These are phyloP conservation scores for Bombus balteatus DNA, from an alignment of 1,140 invertebrate species.

Conservation along the genomic window DNA sequence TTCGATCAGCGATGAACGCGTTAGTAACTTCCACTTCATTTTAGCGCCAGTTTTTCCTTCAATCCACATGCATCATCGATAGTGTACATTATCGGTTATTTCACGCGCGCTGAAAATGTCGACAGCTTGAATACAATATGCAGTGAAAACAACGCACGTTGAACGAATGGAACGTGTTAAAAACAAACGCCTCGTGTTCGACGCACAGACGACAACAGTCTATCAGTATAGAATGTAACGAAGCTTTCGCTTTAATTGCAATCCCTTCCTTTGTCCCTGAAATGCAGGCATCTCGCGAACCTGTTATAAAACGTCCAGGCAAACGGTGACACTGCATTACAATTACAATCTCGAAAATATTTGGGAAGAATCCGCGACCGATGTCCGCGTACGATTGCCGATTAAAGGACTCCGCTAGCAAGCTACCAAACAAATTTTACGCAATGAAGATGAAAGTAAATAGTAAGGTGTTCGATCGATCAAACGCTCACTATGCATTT, in stretches of 20 bases:
- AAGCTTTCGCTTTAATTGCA: slow-evolving; percentile 7
- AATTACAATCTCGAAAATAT: neutral
- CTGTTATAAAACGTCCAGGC: neutral
- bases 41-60: neutral
- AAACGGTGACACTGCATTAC: too few species aligned
- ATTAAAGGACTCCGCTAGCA: neutral
- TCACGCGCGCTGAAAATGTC: neutral
- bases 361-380: neutral
- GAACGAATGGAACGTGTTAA: neutral
- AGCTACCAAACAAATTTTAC: neutral
- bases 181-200: neutral
- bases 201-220: neutral
- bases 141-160: neutral
- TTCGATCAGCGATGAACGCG: neutral
- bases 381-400: neutral
- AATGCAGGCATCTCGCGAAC: neutral
- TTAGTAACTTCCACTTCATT: neutral
- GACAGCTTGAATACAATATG: neutral
- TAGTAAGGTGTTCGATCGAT: neutral
- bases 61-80: neutral
- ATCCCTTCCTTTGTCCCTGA: neutral
- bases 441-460: neutral
- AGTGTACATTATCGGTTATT: neutral
- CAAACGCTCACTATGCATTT: neutral
- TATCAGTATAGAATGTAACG: neutral